Evolutionary conservation across 1,140 invertebrate genomes (phyloP), one percentile per base, ranked within the genome.

Genomic region (Penaeus vannamei): DNA sequence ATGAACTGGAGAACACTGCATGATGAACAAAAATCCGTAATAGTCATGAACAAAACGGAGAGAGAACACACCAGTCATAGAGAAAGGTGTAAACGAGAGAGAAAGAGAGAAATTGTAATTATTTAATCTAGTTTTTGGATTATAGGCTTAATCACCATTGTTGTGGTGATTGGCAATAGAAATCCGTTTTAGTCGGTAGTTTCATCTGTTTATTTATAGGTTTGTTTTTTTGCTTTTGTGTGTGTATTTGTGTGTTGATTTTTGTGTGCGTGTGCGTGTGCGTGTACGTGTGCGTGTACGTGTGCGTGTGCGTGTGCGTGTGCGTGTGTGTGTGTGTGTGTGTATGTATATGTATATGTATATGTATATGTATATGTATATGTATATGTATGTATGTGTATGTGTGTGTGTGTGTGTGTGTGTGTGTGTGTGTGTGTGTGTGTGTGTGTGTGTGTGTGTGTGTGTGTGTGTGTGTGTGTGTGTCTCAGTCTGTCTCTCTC

Each of bases 301-400:
- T 66, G 22, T 66, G 22, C 7, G 22, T 26, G 22, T 66, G 22
- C 7, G 64, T 66, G 64, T 66, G 64, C 7, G 64, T 66, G 64
- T 66, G 62, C n/a, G 62, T 64, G 62, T 64, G 62, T 64, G 62
- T 64, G 62, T 64, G 62, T 64, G 62, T 64, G 62, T 64, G 62
- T 64, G 62, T 64, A n/a, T 64, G 62, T 64, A n/a, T 64, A n/a
- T 64, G 62, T 64, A n/a, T 64, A n/a, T 64, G 62, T 64, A n/a
- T 64, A n/a, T 64, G 62, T 64, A n/a, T 64, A n/a, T 64, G 62
- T 64, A n/a, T 64, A n/a, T 64, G 62, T 64, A n/a, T 64, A n/a
- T 64, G 62, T 64, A n/a, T 64, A n/a, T 64, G 62, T 64, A n/a
- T 64, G 62, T 64, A n/a, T 64, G 62, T 64, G 62, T 64, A n/a